Evolutionary conservation across 2,113 vertebrate species (phyloP).

Genomic region (Murina feae): DNA sequence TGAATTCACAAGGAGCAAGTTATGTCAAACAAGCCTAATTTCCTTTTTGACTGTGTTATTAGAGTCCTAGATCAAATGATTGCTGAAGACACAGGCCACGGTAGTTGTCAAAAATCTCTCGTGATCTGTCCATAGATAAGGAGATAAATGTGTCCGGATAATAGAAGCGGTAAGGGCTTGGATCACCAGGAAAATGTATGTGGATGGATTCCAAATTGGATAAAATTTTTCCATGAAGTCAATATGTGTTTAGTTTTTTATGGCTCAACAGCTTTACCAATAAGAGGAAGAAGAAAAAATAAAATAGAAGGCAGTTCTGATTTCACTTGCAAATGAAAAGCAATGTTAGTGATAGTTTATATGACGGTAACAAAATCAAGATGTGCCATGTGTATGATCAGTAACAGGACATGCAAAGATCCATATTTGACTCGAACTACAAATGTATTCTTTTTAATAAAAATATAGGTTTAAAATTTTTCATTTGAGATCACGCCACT

Average conservation of each 20-base stretch:
- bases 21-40: slow-evolving; percentile 8
- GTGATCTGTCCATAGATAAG: neutral
- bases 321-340: slow-evolving; percentile 1
- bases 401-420: neutral
- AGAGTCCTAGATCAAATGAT: slow-evolving; percentile 34
- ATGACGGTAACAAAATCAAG: neutral
- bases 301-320: neutral
- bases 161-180: neutral
- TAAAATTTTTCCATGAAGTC: neutral
- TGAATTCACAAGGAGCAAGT: slow-evolving; percentile 26
- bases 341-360: neutral
- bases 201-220: neutral
- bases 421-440: neutral
- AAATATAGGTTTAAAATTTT: neutral
- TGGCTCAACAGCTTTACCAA: neutral
- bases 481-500: neutral
- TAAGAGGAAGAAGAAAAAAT: neutral
- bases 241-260: neutral
- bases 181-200: neutral
- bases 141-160: slow-evolving; percentile 14
- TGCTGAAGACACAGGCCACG: neutral
- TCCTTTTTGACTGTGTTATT: slow-evolving; percentile 26
- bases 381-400: neutral
- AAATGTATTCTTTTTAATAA: neutral
- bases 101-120: slow-evolving; percentile 33